Base-by-base conservation (phyloP, 2,113 vertebrate species). In the Bombycilla garrulus region DNA sequence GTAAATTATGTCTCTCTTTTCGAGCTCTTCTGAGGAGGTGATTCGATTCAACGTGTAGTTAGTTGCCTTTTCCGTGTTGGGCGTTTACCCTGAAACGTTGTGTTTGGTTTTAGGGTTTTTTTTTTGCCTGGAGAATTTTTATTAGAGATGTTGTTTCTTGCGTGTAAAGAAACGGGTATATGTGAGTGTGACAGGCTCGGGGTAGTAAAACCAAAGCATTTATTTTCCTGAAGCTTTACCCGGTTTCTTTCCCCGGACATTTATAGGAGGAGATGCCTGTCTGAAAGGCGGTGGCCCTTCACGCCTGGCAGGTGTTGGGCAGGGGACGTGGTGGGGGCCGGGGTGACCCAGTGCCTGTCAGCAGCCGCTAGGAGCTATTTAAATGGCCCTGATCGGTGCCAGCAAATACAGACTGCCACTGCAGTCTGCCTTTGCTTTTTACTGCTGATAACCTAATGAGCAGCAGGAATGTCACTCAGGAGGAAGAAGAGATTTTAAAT, bases 81-180 rank as follows among this genome's bases (percentile, higher is more conserved):
- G 65, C 4, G 7, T 81, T 77, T 66, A 21, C 57, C 7, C 25
- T 19, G 62, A 22, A 61, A 35, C 25, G 29, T 11, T 35, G 40
- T 31, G 29, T 47, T 73, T 36, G 36, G 12, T 72, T 57, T 80
- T 36, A 58, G 22, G 25, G 7, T 7, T 12, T 3, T 47, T 45
- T 51, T 48, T 65, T 3, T 5, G 2, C 12, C 12, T 16, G 40
- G 47, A 33, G 40, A 36, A 12, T 62, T 70, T 69, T 56, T 48
- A 36, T 28, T 36, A 36, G 18, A 13, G 45, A 2, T 35, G 4
- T 4, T 40, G 10, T 18, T 61, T 57, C 6, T 24, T 76, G 22
- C 0, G 3, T 0, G 6, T 40, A 29, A 44, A n/a, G 38, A 31
- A 48, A 5, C 7, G 12, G 22, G 2, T 65, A 1, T 9, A 2